These are phyloP conservation scores for Glyphotaelius pellucidus DNA, from an alignment of 2,888 invertebrate genomes.

Conservation along the genomic window DNA sequence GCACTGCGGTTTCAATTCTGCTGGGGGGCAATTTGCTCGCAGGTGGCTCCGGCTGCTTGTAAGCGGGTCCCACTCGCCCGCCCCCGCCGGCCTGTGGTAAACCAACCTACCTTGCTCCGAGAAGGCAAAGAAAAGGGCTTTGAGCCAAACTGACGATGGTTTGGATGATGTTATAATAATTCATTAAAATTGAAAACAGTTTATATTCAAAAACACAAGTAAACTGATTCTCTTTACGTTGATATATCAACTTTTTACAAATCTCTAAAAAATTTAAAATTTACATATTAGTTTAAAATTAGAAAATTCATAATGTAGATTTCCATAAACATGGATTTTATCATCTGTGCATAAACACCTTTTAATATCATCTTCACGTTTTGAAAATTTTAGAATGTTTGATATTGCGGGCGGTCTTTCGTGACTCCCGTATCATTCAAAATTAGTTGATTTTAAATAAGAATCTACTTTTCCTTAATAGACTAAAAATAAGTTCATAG, in stretches of 20 bases:
- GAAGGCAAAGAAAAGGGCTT: conserved; percentile 47
- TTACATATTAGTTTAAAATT: conserved; percentile 63
- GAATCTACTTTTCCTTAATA: conserved; percentile 58
- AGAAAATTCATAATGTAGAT: conserved; percentile 60
- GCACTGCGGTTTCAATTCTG: not conserved
- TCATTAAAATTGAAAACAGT: conserved; percentile 39
- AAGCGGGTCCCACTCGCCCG: not conserved
- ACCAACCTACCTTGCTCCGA: conserved; percentile 42
- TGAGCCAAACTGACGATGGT: conserved; percentile 44
- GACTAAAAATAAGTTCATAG: conserved; percentile 53
- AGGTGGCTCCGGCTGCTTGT: not conserved
- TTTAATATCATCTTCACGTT: conserved; percentile 62
- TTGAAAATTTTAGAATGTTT: conserved; percentile 50
- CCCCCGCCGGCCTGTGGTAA: not conserved
- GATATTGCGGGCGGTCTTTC: conserved; percentile 22
- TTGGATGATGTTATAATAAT: conserved; percentile 54
- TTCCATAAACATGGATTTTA: conserved; percentile 61
- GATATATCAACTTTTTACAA: conserved; percentile 56
- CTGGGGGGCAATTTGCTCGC: not conserved
- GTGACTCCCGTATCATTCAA: conserved; percentile 29
- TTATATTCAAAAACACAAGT: conserved; percentile 46
- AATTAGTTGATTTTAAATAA: conserved; percentile 51
- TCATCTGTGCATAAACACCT: conserved; percentile 66
- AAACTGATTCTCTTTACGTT: conserved; percentile 53
- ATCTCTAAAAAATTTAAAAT: conserved; percentile 59